phyloP scores from a whole-genome alignment of 2,113 vertebrate genomes.

The Pygoscelis adeliae region DNA sequence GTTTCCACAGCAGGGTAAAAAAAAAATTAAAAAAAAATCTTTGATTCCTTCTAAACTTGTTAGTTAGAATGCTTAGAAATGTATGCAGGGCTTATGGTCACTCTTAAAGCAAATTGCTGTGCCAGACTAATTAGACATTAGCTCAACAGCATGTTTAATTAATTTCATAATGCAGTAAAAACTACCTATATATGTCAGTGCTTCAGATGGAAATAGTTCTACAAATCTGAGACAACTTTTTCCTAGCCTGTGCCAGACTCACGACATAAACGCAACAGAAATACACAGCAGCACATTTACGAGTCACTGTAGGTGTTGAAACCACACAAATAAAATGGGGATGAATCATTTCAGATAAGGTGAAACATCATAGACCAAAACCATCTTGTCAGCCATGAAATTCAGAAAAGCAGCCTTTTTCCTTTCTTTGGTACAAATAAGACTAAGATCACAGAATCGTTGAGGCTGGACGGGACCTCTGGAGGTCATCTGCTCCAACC shows the following conservation, averaged over 20 bases:
- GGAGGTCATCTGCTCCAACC: not conserved
- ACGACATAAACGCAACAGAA: not conserved
- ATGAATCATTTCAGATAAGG: not conserved
- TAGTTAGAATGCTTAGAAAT: not conserved
- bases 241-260: not conserved
- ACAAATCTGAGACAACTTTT: not conserved
- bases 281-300: not conserved
- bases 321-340: not conserved
- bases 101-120: not conserved
- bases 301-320: not conserved
- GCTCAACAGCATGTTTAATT: conserved; percentile 2
- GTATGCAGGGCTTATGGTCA: not conserved
- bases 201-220: not conserved
- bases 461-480: not conserved
- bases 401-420: not conserved
- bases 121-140: not conserved
- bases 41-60: not conserved
- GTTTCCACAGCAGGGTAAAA: not conserved
- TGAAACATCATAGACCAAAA: not conserved
- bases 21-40: not conserved
- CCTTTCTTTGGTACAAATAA: not conserved
- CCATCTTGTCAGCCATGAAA: not conserved
- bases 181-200: not conserved
- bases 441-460: not conserved
- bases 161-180: conserved; percentile 4